A percentile compares a stretch with the other conserved stretches of the same genome.
Evolutionary conservation across 1,140 invertebrate genomes (phyloP).

Genomic region (Drosophila oshimai): DNA sequence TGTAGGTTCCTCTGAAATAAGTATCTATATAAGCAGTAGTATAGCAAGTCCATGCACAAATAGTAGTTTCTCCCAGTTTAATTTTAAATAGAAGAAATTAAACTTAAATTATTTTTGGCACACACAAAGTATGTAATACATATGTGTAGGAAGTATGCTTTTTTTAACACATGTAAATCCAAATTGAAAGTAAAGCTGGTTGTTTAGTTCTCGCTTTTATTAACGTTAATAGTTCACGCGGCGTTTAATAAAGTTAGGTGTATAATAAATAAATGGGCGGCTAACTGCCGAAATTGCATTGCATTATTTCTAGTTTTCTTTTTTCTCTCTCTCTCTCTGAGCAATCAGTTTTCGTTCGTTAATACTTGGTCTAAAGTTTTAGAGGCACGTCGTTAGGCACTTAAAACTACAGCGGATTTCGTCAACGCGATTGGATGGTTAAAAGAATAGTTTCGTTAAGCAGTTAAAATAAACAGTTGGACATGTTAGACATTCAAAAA

Average conservation of each 20-base stretch:
- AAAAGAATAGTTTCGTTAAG: conserved; percentile 19
- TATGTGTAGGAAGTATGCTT: too few relatives aligned
- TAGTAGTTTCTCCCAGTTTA: too few relatives aligned
- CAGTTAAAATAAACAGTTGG: conserved; percentile 19
- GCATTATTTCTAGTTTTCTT: conserved; percentile 42
- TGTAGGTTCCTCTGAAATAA: background rate
- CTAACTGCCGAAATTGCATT: conserved; percentile 71
- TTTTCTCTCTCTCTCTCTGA: conserved; percentile 10
- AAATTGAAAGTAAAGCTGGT: background rate
- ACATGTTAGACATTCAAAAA: conserved; percentile 53
- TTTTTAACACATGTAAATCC: too few relatives aligned
- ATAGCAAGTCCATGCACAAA: background rate
- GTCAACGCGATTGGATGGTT: background rate
- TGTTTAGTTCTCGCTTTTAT: conserved; percentile 32
- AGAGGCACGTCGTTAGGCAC: conserved; percentile 41
- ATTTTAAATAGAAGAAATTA: too few relatives aligned
- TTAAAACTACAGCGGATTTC: conserved; percentile 33
- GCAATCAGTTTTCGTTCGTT: conserved; percentile 30
- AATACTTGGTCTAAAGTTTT: conserved; percentile 48
- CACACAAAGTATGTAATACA: too few relatives aligned
- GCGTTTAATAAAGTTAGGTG: conserved; percentile 48
- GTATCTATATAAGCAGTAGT: too few relatives aligned
- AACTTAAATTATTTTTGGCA: too few relatives aligned
- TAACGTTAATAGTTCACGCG: conserved; percentile 43
- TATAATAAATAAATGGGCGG: conserved; percentile 57